A percentile compares a stretch with the other conserved stretches of the same genome.
Evolutionary conservation across 92 coral and sea anemone genomes (phyloP).

Genomic region (Blastomussa wellsi): DNA sequence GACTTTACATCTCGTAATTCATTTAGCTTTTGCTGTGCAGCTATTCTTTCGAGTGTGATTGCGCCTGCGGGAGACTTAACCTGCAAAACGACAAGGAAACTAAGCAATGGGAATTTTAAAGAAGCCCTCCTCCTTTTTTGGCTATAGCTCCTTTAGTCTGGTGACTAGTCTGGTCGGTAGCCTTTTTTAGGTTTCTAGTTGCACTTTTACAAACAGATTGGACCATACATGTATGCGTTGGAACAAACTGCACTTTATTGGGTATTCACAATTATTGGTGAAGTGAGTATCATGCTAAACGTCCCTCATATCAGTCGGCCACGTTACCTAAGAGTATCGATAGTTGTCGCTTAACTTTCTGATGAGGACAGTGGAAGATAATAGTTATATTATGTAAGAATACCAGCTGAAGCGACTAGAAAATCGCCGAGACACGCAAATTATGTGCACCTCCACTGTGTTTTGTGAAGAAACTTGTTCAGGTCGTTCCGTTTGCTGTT

Average conservation of each 20-base stretch:
- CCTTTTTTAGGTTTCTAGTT: not conserved
- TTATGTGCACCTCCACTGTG: not conserved
- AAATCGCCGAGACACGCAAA: not conserved
- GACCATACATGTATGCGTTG: not conserved
- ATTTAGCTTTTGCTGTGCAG: not conserved
- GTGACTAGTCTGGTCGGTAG: not conserved
- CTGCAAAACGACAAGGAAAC: not conserved
- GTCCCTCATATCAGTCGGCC: not conserved
- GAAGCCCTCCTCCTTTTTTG: not conserved
- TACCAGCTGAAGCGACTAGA: not conserved
- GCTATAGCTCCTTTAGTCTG: not conserved
- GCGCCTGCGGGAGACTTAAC: not conserved
- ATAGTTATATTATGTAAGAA: not conserved
- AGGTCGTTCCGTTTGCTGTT: not conserved
- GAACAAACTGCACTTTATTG: not conserved
- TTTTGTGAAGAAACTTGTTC: not conserved
- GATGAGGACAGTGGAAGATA: not conserved
- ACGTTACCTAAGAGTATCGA: not conserved
- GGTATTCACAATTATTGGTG: not conserved
- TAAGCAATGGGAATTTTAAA: not conserved
- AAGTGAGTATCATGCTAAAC: no score
- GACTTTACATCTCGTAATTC: not conserved
- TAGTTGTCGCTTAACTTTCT: not conserved
- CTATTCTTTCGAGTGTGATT: not conserved
- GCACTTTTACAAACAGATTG: not conserved